Evolutionary conservation across 2,113 vertebrate genomes (phyloP).

Genomic region (Plotosus lineatus): DNA sequence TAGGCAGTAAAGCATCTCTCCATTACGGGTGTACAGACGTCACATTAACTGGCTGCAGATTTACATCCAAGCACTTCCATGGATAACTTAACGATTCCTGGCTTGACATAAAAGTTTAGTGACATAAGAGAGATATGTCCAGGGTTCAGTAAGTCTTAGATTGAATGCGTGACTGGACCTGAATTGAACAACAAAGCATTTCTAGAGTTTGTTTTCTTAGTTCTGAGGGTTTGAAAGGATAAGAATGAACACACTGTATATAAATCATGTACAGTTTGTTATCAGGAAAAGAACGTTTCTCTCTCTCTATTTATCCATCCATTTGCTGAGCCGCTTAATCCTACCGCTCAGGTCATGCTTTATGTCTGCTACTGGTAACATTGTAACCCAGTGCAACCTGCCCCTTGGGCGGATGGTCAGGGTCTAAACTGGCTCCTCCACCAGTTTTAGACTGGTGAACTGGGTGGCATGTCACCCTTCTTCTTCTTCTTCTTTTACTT

Average conservation of each 20-base stretch:
- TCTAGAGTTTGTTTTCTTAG: background rate
- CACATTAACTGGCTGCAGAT: conserved; percentile 21
- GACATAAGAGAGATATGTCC: conserved; percentile 7
- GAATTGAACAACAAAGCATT: background rate
- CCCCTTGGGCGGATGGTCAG: too few species aligned
- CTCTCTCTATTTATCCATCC: background rate
- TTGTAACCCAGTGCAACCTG: too few species aligned
- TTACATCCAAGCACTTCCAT: background rate
- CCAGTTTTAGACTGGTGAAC: too few species aligned
- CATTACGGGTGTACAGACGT: background rate
- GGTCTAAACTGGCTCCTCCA: too few species aligned
- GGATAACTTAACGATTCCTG: background rate
- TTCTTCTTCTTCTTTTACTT: too few species aligned
- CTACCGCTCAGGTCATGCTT: too few species aligned
- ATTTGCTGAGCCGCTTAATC: background rate
- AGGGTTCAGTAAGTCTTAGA: background rate
- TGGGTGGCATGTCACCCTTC: too few species aligned
- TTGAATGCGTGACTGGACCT: background rate
- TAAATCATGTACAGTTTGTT: background rate
- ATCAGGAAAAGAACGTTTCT: background rate
- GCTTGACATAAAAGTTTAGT: conserved; percentile 5
- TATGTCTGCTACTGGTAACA: too few species aligned
- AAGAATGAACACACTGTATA: background rate
- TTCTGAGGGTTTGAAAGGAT: background rate
- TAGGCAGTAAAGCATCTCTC: conserved; percentile 25